Conservation (phyloP, 2,113 vertebrate species). For the Lampris megalopsis region DNA sequence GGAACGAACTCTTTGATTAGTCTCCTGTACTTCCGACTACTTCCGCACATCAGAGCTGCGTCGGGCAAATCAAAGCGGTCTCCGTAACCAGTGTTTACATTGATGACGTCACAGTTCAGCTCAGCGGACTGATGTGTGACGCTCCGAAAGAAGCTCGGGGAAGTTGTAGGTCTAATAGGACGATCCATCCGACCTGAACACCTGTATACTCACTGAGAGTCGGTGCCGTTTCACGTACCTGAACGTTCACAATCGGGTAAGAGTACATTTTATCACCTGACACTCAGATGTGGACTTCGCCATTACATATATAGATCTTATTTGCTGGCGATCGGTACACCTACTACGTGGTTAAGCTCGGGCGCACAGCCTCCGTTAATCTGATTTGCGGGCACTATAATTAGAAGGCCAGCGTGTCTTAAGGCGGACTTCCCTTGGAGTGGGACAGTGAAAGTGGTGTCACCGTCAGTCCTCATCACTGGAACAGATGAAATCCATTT, state of each 20-base stretch:
- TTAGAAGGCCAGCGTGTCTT: conserved; percentile 28
- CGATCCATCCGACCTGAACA: neutral
- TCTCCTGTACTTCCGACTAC: too few species aligned
- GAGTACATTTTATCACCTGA: neutral
- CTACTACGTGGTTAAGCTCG: neutral
- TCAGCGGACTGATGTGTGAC: conserved; percentile 57
- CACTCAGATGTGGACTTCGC: too few species aligned
- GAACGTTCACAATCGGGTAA: neutral
- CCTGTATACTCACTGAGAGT: neutral
- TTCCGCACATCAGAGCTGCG: too few species aligned
- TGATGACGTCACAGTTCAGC: neutral
- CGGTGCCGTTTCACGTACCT: neutral
- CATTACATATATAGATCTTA: too few species aligned
- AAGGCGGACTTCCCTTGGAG: neutral
- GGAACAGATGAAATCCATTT: neutral
- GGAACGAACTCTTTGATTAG: too few species aligned
- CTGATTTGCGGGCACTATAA: conserved; percentile 61
- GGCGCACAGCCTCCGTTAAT: conserved; percentile 30
- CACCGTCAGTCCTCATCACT: neutral
- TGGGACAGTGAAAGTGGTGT: conserved; percentile 3
- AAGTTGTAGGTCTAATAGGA: neutral
- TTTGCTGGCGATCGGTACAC: too few species aligned
- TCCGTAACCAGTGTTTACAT: neutral
- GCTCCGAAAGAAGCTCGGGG: neutral
- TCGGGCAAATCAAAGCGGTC: too few species aligned